These are phyloP conservation scores for Aphis gossypii DNA, from an alignment of 1,140 invertebrate species.

Conservation along the genomic window DNA sequence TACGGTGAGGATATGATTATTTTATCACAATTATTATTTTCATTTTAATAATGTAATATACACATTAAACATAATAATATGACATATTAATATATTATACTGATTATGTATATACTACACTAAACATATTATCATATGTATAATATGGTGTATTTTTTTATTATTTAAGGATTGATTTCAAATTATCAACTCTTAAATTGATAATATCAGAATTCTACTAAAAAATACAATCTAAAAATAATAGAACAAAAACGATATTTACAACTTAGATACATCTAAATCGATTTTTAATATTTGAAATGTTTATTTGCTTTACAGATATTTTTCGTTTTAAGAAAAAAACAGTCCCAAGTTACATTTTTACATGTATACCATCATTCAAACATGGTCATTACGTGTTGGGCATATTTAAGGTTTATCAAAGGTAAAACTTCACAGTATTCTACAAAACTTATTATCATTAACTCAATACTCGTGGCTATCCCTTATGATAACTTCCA, in stretches of 20 bases:
- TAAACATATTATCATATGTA: too few species aligned
- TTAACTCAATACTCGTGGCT: not conserved
- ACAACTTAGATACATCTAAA: not conserved
- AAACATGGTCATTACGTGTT: constrained; percentile 66
- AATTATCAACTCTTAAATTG: not conserved
- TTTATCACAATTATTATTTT: not conserved
- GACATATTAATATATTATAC: not conserved
- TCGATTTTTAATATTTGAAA: not conserved
- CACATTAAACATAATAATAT: not conserved
- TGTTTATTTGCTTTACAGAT: constrained; percentile 65
- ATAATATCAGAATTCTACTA: not conserved
- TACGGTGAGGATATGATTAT: constrained; percentile 61
- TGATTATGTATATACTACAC: too few species aligned
- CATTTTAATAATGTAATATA: not conserved
- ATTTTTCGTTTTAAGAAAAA: constrained; percentile 73
- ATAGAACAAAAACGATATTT: not conserved
- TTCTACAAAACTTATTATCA: not conserved
- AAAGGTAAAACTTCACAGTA: constrained; percentile 63
- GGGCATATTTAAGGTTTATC: constrained; percentile 66
- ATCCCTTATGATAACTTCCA: not conserved
- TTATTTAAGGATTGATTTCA: not conserved
- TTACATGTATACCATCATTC: constrained; percentile 73
- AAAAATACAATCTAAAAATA: not conserved
- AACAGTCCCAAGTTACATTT: constrained; percentile 70
- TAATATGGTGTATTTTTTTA: not conserved